Base-by-base conservation (phyloP, 1,140 invertebrate species). In the Uloborus diversus region DNA sequence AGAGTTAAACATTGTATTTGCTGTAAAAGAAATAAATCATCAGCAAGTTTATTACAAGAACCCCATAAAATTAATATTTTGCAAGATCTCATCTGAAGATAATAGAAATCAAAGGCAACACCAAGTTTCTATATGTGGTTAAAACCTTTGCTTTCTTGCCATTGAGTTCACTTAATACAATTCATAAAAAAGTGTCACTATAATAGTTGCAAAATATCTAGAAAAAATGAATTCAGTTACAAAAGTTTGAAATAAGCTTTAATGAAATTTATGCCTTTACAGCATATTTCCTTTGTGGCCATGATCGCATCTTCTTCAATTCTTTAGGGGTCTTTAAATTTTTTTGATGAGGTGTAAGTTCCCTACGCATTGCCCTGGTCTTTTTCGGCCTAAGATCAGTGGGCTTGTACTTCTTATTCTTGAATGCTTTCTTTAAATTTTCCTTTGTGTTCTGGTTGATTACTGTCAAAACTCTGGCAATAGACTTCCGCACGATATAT, bases 361-460 rank as follows among this genome's bases (percentile, higher is more conserved):
- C 91, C 81, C 96, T 90, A 69, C 98, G 91, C 83, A 88, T 88
- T 69, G 97, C 95, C 84, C 98, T 91, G 4, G 98, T 99, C 89
- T 97, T 97, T 91, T 98, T 99, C 49, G 92, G 93, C 85, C 98
- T 92, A 83, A 99, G 88, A 88, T 99, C 98, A 85, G 97, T 89
- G 79, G 98, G 98, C 90, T 96, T 97, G 90, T 94, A 97, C 86
- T 97, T 96, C 88, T 98, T 98, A 85, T 93, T 89, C 85, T 95
- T 96, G 88, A 97, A 99, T 79, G 97, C 93, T 85, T 97, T 94
- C 59, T 95, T 90, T 82, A 99, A 89, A 86, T 99, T 99, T 82
- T 97, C 95, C 89, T 99, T 99, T 88, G 98, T 96, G 85, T 97
- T 98, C 87, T 99, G 97, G 88, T 98, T 95, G 90, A 99, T 98